Evolutionary conservation across 2,797 vertebrate genomes (phyloP).

Genomic region (Fratercula arctica): DNA sequence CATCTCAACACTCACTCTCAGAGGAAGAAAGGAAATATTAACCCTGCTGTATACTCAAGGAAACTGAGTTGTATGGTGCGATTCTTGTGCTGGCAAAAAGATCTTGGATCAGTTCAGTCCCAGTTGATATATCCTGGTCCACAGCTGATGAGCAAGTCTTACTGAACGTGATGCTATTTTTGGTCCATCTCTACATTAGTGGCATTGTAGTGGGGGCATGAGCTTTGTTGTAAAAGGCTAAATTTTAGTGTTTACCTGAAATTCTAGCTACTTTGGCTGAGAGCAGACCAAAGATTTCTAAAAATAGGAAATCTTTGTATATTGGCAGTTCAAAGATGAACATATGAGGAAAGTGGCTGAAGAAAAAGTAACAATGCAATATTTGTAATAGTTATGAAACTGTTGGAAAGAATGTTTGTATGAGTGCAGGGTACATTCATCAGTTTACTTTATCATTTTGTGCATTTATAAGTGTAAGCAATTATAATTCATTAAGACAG

Average conservation of each 20-base stretch:
- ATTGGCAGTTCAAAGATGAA: not conserved
- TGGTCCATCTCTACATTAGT: not conserved
- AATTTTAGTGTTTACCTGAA: not conserved
- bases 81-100: not conserved
- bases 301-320: not conserved
- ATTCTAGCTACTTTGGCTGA: not conserved
- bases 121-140: not conserved
- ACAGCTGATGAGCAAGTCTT: not conserved
- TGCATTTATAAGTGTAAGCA: not conserved
- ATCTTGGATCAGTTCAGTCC: not conserved
- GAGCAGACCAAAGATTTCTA: not conserved
- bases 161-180: not conserved
- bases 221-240: not conserved
- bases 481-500: fast-evolving
- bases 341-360: not conserved
- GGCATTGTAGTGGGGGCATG: not conserved
- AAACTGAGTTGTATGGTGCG: not conserved
- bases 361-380: not conserved
- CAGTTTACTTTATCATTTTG: not conserved
- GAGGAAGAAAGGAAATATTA: not conserved
- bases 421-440: not conserved
- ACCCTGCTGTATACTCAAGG: not conserved
- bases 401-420: not conserved
- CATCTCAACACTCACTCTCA: not conserved
- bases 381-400: not conserved